Percentiles rank a stretch among this genome's conserved stretches.
phyloP scores from a whole-genome alignment of 2,888 invertebrate genomes.

The Mimachlamys varia region DNA sequence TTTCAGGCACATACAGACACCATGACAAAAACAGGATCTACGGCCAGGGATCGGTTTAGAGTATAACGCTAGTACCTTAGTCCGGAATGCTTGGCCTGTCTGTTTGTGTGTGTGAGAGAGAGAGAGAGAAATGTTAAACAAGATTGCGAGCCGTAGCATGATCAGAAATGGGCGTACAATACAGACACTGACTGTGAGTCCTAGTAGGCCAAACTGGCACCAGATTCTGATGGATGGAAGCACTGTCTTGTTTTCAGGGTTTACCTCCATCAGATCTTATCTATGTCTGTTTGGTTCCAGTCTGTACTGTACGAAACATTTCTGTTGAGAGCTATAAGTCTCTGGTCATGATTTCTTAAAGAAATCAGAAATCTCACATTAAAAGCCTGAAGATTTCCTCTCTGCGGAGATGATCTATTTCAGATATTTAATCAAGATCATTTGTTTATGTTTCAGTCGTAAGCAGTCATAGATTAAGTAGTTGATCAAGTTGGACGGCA shows the following conservation, averaged over 20 bases:
- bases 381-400: not conserved
- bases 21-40: conserved; percentile 74
- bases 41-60: conserved; percentile 73
- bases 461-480: not conserved
- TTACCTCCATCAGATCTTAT: not conserved
- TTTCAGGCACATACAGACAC: conserved; percentile 76
- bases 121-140: not conserved
- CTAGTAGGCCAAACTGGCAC: not conserved
- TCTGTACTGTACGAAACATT: not conserved
- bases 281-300: not conserved
- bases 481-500: not conserved
- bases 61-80: conserved; percentile 64
- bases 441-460: not conserved
- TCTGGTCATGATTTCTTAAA: not conserved
- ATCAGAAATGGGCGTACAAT: not conserved
- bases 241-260: not conserved
- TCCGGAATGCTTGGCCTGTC: conserved; percentile 42
- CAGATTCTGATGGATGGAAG: not conserved
- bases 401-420: not conserved
- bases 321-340: not conserved
- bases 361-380: not conserved
- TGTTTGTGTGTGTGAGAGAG: conserved; percentile 20
- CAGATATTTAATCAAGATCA: not conserved
- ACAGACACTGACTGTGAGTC: not conserved
- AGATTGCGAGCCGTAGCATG: not conserved